Evolutionary conservation across 1,140 invertebrate species (phyloP).

Genomic region (Zaprionus capensis): DNA sequence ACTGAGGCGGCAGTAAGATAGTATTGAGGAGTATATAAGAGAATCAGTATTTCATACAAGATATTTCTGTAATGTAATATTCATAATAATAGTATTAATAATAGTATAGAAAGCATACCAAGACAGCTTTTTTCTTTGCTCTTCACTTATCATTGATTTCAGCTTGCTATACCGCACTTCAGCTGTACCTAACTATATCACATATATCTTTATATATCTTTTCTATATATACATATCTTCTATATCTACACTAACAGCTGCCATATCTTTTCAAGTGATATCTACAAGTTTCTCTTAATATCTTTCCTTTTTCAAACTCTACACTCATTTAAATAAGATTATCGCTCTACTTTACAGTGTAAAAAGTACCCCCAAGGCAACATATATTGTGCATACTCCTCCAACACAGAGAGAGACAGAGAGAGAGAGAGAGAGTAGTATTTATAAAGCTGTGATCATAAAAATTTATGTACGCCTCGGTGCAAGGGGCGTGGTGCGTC

Average conservation of each 20-base stretch:
- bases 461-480: conserved; percentile 41
- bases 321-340: not conserved
- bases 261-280: not conserved
- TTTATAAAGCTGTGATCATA: conserved; percentile 39
- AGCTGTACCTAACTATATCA: too few relatives aligned
- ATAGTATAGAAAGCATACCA: too few relatives aligned
- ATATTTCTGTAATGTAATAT: too few relatives aligned
- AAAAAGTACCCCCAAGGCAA: not conserved
- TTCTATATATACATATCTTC: too few relatives aligned
- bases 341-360: not conserved
- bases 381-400: not conserved
- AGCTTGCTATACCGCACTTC: not conserved
- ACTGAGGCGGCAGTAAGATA: not conserved
- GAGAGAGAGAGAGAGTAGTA: not conserved
- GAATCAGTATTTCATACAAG: not conserved
- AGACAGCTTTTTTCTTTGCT: too few relatives aligned
- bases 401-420: not conserved
- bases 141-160: not conserved
- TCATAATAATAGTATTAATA: too few relatives aligned
- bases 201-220: too few relatives aligned
- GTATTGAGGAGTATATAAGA: too few relatives aligned
- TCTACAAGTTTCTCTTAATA: not conserved
- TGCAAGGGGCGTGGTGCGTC: conserved; percentile 8
- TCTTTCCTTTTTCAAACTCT: not conserved
- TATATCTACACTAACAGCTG: not conserved